Percentiles rank a stretch among this genome's conserved stretches.
phyloP scores from a whole-genome alignment of 2,797 vertebrate species.

The Anabacerthia variegaticeps region DNA sequence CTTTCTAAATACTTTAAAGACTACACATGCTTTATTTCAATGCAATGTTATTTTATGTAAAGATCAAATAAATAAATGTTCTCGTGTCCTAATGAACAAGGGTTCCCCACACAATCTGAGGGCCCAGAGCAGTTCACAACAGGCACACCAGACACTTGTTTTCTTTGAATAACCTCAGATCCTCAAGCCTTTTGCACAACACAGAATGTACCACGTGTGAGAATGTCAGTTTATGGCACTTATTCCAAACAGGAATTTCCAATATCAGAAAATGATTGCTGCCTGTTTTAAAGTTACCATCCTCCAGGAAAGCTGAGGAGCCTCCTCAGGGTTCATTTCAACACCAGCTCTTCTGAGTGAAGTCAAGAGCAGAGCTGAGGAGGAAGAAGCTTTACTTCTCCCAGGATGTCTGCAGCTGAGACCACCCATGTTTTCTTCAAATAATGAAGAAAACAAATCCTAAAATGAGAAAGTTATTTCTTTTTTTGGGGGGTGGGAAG shows the following conservation, averaged over 20 bases:
- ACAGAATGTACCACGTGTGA: neutral
- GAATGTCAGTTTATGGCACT: neutral
- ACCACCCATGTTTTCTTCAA: neutral
- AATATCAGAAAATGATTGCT: neutral
- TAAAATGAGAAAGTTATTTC: neutral
- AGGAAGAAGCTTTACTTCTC: neutral
- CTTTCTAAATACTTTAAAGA: neutral
- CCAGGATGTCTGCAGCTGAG: neutral
- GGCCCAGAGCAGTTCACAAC: neutral
- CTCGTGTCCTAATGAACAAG: neutral
- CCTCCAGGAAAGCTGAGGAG: neutral
- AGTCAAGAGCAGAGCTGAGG: neutral
- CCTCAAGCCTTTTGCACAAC: neutral
- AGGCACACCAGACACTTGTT: neutral
- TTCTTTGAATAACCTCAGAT: neutral
- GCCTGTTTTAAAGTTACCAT: neutral
- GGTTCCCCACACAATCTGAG: neutral
- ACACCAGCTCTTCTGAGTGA: neutral
- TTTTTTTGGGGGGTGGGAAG: fast-evolving
- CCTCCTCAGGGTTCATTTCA: neutral
- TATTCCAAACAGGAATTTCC: neutral
- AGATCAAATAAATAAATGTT: neutral
- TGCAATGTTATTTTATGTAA: neutral
- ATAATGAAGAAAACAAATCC: neutral
- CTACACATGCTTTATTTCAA: neutral